Conservation (phyloP, 2,113 vertebrate species). For the Coryphaenoides rupestris region DNA sequence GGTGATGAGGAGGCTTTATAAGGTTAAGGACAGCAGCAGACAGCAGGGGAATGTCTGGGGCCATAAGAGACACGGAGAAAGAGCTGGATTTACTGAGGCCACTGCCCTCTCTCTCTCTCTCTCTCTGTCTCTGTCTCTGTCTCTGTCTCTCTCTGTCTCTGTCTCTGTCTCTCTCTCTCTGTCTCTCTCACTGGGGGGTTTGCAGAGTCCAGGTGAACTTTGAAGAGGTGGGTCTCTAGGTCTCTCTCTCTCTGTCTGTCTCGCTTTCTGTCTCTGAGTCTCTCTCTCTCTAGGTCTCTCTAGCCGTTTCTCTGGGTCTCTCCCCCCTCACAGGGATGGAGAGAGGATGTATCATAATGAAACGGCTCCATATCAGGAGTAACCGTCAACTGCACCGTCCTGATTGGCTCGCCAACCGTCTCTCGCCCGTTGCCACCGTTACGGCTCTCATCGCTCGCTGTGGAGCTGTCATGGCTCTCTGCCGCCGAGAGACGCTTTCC, state of each 20-base stretch:
- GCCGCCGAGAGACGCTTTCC: neutral
- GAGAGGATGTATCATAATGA: neutral
- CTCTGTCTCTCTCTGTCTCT: neutral
- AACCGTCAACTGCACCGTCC: neutral
- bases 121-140: neutral
- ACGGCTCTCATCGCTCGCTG: neutral
- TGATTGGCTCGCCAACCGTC: neutral
- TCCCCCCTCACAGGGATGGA: neutral
- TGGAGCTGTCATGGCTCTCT: constrained; percentile 24
- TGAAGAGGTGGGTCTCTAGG: too few species aligned
- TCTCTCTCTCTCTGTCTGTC: neutral
- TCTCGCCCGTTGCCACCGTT: neutral
- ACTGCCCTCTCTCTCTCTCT: neutral
- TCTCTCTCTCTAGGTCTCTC: neutral
- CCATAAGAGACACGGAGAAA: too few species aligned
- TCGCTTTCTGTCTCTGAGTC: neutral
- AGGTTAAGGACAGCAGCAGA: neutral
- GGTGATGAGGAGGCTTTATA: neutral
- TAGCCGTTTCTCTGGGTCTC: neutral
- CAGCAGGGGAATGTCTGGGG: too few species aligned
- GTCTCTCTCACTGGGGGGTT: too few species aligned
- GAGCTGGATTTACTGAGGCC: too few species aligned
- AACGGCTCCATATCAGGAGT: neutral
- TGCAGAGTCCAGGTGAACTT: too few species aligned
- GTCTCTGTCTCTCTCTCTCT: constrained; percentile 1